Percentiles rank a stretch among this genome's conserved stretches.
Evolutionary conservation across 2,113 vertebrate genomes (phyloP).

Genomic region (Scatophagus argus): DNA sequence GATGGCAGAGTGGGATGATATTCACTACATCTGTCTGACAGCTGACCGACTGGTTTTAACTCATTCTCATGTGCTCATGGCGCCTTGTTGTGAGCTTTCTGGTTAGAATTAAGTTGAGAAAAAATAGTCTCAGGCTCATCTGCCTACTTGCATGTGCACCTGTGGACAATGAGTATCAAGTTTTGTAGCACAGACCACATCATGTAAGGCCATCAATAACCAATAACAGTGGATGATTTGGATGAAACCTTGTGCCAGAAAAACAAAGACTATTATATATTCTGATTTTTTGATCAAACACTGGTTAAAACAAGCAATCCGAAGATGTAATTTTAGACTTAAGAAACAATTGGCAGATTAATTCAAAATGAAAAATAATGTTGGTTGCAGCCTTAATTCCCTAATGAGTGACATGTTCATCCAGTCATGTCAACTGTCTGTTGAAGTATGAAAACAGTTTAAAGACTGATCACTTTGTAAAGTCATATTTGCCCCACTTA

Average conservation of each 20-base stretch:
- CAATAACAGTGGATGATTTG: not conserved
- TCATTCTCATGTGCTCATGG: constrained; percentile 57
- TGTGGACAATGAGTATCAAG: not conserved
- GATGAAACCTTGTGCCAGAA: not conserved
- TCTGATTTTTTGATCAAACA: no score
- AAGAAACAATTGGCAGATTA: not conserved
- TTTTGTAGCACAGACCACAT: not conserved
- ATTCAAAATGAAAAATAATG: not conserved
- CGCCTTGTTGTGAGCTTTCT: constrained; percentile 39
- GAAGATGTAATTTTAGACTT: no score
- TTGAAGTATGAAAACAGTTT: not conserved
- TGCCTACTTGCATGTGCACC: constrained; percentile 3
- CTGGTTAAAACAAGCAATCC: not conserved
- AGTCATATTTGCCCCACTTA: not conserved
- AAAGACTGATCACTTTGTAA: not conserved
- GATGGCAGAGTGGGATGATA: constrained; percentile 59
- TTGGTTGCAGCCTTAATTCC: not conserved
- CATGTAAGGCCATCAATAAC: not conserved
- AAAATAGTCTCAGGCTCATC: constrained; percentile 8
- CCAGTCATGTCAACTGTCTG: not conserved
- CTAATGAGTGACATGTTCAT: not conserved
- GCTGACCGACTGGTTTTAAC: constrained; percentile 74
- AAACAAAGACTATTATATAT: constrained; percentile 7
- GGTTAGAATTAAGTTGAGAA: constrained; percentile 29
- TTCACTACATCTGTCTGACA: constrained; percentile 73